Percentiles rank a stretch among this genome's conserved stretches.
Conservation (phyloP, 2,113 vertebrate genomes). For the Aptenodytes forsteri region DNA sequence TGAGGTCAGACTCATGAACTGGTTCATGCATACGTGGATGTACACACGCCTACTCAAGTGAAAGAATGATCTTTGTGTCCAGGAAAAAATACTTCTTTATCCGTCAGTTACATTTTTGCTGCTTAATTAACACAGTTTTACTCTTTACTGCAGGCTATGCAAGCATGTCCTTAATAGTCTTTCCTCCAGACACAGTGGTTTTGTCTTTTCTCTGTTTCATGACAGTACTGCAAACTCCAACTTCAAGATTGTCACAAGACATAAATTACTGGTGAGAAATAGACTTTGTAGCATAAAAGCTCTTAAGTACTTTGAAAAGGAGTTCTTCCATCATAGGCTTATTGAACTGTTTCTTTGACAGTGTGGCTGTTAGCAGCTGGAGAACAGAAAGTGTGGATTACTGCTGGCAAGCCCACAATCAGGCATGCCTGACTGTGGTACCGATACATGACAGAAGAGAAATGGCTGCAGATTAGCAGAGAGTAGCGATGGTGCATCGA, state of each 20-base stretch:
- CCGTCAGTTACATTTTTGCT: neutral
- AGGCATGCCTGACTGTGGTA: neutral
- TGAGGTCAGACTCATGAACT: neutral
- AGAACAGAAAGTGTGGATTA: neutral
- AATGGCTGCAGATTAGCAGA: neutral
- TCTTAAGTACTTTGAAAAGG: conserved; percentile 37
- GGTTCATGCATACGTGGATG: neutral
- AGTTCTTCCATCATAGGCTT: conserved; percentile 16
- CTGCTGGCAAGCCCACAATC: neutral
- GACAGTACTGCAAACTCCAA: neutral
- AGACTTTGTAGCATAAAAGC: conserved; percentile 45
- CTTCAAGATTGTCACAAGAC: conserved; percentile 42
- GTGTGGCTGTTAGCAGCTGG: neutral
- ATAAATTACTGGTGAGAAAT: conserved; percentile 55
- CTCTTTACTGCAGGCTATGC: neutral
- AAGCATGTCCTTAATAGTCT: neutral
- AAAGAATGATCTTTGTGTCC: neutral
- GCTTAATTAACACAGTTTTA: neutral
- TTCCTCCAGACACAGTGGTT: neutral
- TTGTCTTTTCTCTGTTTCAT: neutral
- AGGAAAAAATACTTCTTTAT: neutral
- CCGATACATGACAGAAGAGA: neutral
- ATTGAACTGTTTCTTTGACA: neutral
- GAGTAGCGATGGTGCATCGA: neutral
- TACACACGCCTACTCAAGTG: neutral